Evolutionary conservation across 2,888 invertebrate species (phyloP).

Genomic region (Acheta domesticus): DNA sequence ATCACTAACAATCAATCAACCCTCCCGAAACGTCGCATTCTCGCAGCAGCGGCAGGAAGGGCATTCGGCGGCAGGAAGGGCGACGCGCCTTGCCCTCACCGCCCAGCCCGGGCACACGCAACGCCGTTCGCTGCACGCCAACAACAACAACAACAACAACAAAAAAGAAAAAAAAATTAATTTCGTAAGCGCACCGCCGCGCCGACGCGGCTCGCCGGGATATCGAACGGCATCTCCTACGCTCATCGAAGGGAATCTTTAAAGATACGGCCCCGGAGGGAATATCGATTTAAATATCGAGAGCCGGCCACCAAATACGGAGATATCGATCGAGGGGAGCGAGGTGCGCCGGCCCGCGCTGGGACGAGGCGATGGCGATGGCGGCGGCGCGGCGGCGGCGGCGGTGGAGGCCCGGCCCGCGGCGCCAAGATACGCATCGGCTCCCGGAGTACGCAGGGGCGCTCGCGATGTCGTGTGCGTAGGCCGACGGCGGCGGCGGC

Average conservation of each 20-base stretch:
- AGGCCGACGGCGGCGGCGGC: neutral
- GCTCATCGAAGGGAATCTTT: neutral
- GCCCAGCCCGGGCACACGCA: no score
- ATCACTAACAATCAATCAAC: no score
- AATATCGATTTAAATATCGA: neutral
- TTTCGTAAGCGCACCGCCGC: neutral
- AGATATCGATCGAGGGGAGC: neutral
- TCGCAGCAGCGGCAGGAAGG: no score
- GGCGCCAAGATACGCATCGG: neutral
- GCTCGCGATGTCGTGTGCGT: constrained; percentile 8
- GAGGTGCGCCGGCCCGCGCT: neutral
- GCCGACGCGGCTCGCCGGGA: neutral
- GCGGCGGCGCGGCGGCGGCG: neutral
- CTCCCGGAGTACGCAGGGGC: neutral
- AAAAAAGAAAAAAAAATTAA: neutral
- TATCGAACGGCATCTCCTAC: neutral
- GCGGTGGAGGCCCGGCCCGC: neutral
- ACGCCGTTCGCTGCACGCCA: no score
- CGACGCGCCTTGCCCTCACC: no score
- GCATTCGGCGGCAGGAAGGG: no score
- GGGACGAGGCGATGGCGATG: neutral
- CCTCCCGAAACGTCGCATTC: no score
- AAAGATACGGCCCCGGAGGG: neutral
- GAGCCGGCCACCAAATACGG: neutral
- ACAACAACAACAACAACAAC: no score